Base-by-base conservation (phyloP, 2,113 vertebrate species). In the Melanerpes formicivorus region DNA sequence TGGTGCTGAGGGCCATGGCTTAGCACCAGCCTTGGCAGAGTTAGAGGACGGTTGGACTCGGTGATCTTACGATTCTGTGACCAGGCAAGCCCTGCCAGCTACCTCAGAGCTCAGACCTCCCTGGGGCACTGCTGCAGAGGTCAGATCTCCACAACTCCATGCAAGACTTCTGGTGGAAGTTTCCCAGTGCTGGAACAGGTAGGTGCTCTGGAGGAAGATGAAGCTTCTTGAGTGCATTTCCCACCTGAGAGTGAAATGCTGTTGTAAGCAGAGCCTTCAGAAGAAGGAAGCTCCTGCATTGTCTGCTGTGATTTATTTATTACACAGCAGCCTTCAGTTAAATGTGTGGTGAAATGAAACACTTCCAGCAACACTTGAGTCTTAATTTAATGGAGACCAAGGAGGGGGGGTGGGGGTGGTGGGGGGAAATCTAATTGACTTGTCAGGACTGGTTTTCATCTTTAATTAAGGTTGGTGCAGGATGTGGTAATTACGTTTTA, bases 311-410 rank as follows among this genome's bases (percentile, higher is more conserved):
- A 90, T 96, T 95, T 95, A 79, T 95, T 92, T 90, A 81, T 94
- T 75, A 59, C 3, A 15, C 55, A 88, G 88, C 75, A 72, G 84
- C 73, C 84, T 87, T 90, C 42, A 52, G 86, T 93, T 90, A 87
- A 95, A 95, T 81, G 79, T 81, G 86, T 84, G 96, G 90, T 77
- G 93, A 92, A 96, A 95, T 90, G 80, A 96, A 96, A 95, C 93
- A 86, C 87, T 96, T 96, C 91, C 95, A 92, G 79, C 88, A 92
- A 94, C 89, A 84, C 86, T 95, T 65, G 79, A 92, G 62, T 82
- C 93, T 90, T 95, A 90, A 95, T 96, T 96, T 96, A 96, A 95
- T 90, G 93, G 86, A 94, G 70, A 90, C 66, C 44, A 59, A 82
- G 65, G 72, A 55, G 34, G 34, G 34, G 34, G 74, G 74, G 40